Evolutionary conservation across 1,140 invertebrate species (phyloP), one percentile per base, ranked within the genome.

Genomic region (Drosophila trapezifrons): DNA sequence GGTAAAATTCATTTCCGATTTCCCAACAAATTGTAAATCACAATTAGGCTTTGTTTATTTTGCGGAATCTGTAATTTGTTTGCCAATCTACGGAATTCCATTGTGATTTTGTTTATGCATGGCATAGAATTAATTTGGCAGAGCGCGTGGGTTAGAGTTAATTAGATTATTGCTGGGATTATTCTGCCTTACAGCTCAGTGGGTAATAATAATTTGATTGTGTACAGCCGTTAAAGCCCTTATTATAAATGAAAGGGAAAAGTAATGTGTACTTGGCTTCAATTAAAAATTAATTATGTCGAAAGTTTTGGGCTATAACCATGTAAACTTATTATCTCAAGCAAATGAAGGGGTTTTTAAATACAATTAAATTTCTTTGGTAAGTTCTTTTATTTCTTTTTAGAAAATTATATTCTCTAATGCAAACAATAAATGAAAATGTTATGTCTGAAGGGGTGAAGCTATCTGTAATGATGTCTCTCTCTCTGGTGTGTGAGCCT

Each of bases 81-180:
- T 51, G 40, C 25, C 15, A 35, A 20, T 20, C 64, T 29, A 27
- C n/a, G 47, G 54, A 35, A 52, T 46, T 66, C 40, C 43, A 75
- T 73, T 79, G 45, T 56, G 25, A 66, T 66, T 66, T 46, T 65
- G 43, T 71, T 67, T 76, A 69, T 62, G 46, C 35, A 35, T 49
- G 65, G 64, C 49, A 59, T 52, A 72, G 64, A 82, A 86, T 83
- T 70, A 76, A 83, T 83, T 76, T 65, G 49, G 76, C 59, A 56
- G 54, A 20, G 37, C 17, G n/a, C 15, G 37, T 38, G 37, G 43
- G 27, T 27, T 27, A 29, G 47, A 58, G 49, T 62, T 64, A 73
- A 84, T 85, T 69, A 56, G 51, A 78, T 75, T 78, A 74, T 47
- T 66, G 62, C 29, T 37, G 43, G 46, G 65, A 66, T 69, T 76